A percentile compares a stretch with the other conserved stretches of the same genome.
Evolutionary conservation across 2,888 invertebrate species (phyloP).

Genomic region (Ellobium chinense): DNA sequence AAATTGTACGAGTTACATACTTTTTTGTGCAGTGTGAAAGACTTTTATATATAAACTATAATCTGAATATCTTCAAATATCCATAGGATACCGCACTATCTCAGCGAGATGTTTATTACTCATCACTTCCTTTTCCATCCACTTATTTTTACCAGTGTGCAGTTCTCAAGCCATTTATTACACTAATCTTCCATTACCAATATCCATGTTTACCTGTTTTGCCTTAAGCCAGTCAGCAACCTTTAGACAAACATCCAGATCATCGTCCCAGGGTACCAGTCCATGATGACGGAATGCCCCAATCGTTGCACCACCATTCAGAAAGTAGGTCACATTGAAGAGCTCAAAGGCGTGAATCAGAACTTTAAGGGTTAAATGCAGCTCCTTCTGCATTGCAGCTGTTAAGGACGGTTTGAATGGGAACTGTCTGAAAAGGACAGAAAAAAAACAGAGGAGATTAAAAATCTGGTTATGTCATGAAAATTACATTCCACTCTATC

Average conservation of each 20-base stretch:
- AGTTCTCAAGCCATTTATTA: no score
- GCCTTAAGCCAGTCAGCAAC: conserved; percentile 25
- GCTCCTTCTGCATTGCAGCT: neutral
- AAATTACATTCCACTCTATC: no score
- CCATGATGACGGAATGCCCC: conserved; percentile 22
- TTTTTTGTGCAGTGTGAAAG: no score
- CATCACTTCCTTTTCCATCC: no score
- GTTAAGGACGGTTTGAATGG: conserved; percentile 4
- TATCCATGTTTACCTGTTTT: conserved; percentile 26
- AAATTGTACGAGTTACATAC: no score
- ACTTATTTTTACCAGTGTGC: no score
- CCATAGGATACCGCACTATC: no score
- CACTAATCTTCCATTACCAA: no score
- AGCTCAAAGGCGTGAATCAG: neutral
- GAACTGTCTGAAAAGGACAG: neutral
- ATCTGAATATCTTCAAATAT: no score
- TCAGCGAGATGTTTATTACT: no score
- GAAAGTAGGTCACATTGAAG: conserved; percentile 19
- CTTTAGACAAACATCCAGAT: conserved; percentile 19
- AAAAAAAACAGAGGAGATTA: neutral
- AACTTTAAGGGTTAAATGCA: neutral
- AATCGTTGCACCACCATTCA: conserved; percentile 5
- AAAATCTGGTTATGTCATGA: no score
- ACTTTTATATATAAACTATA: no score
- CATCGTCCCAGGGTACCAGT: conserved; percentile 25